Evolutionary conservation across 2,888 invertebrate species (phyloP), one percentile per base, ranked within the genome.

Genomic region (Blastobasis adustella): DNA sequence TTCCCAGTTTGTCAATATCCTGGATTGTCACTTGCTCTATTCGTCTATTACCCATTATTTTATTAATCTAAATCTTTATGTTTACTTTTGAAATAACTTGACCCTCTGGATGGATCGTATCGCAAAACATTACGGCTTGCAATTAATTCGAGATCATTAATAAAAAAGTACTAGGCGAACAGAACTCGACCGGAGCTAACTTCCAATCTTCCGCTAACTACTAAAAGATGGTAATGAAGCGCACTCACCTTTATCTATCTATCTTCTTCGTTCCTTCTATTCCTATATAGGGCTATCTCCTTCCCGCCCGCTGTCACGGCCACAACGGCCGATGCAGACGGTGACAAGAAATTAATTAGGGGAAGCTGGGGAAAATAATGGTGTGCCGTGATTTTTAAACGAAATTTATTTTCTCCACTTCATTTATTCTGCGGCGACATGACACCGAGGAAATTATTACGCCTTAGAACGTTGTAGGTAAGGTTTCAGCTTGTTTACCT

Each of bases 311-410:
- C 83, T 85, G 86, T 86, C 85, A 86, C 68, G 68, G 73, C 76
- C 85, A 83, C 76, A 77, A 73, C 81, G 76, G 79, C 76, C 81
- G 78, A 80, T 81, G 75, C 77, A 78, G 82, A 79, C 85, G 81
- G 83, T 86, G 86, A 87, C 86, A 86, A 80, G 86, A 86, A 87
- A 87, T 87, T 87, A 87, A 87, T 87, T 86, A 87, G 85, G 84
- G 82, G 82, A 84, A 82, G 78, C 79, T 71, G 69, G 74, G 77
- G 79, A 81, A 82, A 85, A 87, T 85, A 87, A 87, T 87, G 86
- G 85, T 79, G 68, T 67, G 78, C 79, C 82, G 82, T 84, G 86
- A 86, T 87, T 87, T 87, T 87, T 87, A 85, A 85, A 87, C 82
- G 82, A 82, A 86, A 86, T 86, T 85, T 83, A 85, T 84, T 85